phyloP scores from a whole-genome alignment of 1,140 invertebrate genomes.

The Drosophila grimshawi region DNA sequence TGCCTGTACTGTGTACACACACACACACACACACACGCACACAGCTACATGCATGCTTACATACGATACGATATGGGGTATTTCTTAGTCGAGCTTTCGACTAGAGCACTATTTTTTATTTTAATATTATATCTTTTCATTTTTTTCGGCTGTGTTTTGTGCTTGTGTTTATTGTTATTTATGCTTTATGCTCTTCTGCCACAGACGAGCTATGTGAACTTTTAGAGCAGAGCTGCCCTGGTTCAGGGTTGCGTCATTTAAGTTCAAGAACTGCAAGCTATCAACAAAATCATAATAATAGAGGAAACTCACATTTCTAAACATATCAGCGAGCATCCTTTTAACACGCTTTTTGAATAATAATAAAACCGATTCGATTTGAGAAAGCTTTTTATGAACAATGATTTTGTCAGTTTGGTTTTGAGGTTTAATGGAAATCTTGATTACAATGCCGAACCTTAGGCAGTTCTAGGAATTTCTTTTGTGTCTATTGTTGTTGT shows the following conservation, averaged over 20 bases:
- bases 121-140: constrained; percentile 26
- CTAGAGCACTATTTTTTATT: background rate
- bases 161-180: constrained; percentile 41
- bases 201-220: background rate
- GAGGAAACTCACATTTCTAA: background rate
- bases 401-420: too few relatives aligned
- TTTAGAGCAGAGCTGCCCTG: constrained; percentile 22
- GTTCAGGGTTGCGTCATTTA: constrained; percentile 28
- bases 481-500: constrained; percentile 21
- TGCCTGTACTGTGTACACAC: background rate
- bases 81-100: too few relatives aligned
- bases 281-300: constrained; percentile 11
- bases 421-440: background rate
- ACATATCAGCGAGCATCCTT: background rate
- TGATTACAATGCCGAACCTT: constrained; percentile 23
- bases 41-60: too few relatives aligned
- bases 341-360: background rate
- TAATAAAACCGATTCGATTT: background rate
- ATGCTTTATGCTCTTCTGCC: constrained; percentile 19
- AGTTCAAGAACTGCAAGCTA: background rate
- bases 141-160: constrained; percentile 4
- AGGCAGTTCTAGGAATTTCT: constrained; percentile 29
- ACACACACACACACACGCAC: too few relatives aligned
- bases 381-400: too few relatives aligned
- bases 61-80: too few relatives aligned